Percentiles rank a stretch among this genome's conserved stretches.
These are phyloP conservation scores for Acanthacorydalis orientalis DNA, from an alignment of 2,888 invertebrate genomes.

Conservation along the genomic window DNA sequence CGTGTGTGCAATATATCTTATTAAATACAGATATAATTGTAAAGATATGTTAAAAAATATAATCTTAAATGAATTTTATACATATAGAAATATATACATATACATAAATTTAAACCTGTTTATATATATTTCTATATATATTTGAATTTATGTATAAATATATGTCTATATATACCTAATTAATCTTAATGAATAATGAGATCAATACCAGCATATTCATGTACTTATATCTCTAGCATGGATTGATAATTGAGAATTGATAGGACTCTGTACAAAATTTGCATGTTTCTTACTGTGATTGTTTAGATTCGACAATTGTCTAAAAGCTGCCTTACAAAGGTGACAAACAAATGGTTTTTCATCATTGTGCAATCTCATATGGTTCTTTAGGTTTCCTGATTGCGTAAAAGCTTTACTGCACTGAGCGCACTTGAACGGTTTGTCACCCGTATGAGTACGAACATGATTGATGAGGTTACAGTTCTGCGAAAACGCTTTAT, in stretches of 20 bases:
- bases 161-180: too few species aligned
- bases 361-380: slow-evolving; percentile 12
- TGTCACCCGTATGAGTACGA: slow-evolving; percentile 12
- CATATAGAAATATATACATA: too few species aligned
- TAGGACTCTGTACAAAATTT: slow-evolving; percentile 3
- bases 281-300: slow-evolving; percentile 11
- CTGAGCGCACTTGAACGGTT: slow-evolving; percentile 12
- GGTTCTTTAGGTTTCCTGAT: slow-evolving; percentile 14
- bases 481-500: slow-evolving; percentile 13
- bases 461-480: slow-evolving; percentile 13
- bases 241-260: neutral
- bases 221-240: too few species aligned
- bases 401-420: slow-evolving; percentile 14
- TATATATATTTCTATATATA: too few species aligned
- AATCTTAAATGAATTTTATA: too few species aligned
- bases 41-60: too few species aligned
- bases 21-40: too few species aligned
- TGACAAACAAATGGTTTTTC: slow-evolving; percentile 13
- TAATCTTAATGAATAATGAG: too few species aligned
- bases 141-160: too few species aligned
- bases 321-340: slow-evolving; percentile 11
- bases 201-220: too few species aligned
- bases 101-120: too few species aligned
- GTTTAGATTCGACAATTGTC: slow-evolving; percentile 13
- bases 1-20: too few species aligned